Percentiles rank a stretch among this genome's conserved stretches.
These are phyloP conservation scores for Calidris pugnax DNA, from an alignment of 2,113 vertebrate genomes.

Conservation along the genomic window DNA sequence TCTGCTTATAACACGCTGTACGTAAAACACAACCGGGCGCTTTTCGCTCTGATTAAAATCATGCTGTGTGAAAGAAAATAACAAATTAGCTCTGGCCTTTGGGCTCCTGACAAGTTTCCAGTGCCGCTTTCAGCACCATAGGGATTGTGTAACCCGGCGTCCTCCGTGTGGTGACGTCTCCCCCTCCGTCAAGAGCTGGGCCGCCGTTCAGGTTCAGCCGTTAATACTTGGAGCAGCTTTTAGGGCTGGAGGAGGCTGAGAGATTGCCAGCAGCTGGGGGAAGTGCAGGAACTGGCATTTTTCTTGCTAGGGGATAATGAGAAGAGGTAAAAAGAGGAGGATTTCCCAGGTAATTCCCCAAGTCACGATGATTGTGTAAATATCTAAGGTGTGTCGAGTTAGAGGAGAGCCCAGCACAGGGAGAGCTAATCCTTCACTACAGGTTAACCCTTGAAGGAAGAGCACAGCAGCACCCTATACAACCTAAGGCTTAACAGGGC, in stretches of 20 bases:
- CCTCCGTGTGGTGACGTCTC: neutral
- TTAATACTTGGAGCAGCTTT: constrained; percentile 34
- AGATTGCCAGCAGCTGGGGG: neutral
- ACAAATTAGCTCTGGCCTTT: constrained; percentile 21
- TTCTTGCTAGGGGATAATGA: neutral
- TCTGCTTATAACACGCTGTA: neutral
- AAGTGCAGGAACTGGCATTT: neutral
- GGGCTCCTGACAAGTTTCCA: constrained; percentile 36
- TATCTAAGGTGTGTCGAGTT: neutral
- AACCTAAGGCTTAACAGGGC: neutral
- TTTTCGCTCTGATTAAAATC: constrained; percentile 22
- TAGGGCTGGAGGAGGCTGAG: neutral
- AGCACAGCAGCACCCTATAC: neutral
- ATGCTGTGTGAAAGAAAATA: constrained; percentile 39
- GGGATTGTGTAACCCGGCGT: neutral
- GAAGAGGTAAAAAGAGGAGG: neutral
- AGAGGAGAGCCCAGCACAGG: neutral
- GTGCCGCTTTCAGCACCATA: neutral
- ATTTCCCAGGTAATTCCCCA: neutral
- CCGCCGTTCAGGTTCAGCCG: neutral
- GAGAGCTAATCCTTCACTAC: neutral
- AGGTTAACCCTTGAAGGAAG: neutral
- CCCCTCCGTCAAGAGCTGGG: neutral
- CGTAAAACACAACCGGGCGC: neutral
- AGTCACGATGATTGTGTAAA: neutral